Evolutionary conservation across 2,888 invertebrate genomes (phyloP), one percentile per base, ranked within the genome.

Genomic region (Lochmaea crataegi): DNA sequence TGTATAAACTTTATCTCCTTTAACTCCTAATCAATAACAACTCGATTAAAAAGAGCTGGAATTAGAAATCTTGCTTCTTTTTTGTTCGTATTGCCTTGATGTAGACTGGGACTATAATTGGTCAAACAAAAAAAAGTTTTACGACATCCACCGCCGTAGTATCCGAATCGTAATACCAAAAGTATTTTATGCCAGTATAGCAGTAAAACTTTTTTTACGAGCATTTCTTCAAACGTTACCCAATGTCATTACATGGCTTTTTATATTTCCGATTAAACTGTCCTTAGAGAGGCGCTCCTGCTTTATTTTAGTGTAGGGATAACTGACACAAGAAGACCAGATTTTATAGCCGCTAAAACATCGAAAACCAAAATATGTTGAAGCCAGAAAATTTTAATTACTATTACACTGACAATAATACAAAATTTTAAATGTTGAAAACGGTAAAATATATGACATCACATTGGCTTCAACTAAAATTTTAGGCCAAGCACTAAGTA

Each of bases 261-360:
- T 71, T 71, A 72, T 72, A 72, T 63, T 72, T 68, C 63, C 68
- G 61, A 67, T 72, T 68, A 72, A 68, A 68, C 65, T 68, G 68
- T 60, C 64, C 60, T 58, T 65, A 51, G 65, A 56, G 51, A 26
- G 38, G 22, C 42, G 56, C 60, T 56, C 26, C 57, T 60, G 72
- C 58, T 72, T 68, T 68, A 64, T 72, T 72, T 65, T 63, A n/a
- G 11, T 16, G 11, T 18, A 53, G 53, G 53, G 53, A 53, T 53
- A 53, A 53, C 18, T 18, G 18, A 18, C 18, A 18, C 10, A 18
- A 53, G 10, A 18, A n/a, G 9, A 3, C 18, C 18, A 11, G 53
- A 53, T 53, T 53, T 53, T 2, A 38, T 10, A 53, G 10, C 16
- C 18, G 3, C 9, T 16, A 10, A 18, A 16, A 53, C 16, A 18